Evolutionary conservation across 2,113 vertebrate species (phyloP), one percentile per base, ranked within the genome.

Genomic region (Sinocyclocheilus anshuiensis): DNA sequence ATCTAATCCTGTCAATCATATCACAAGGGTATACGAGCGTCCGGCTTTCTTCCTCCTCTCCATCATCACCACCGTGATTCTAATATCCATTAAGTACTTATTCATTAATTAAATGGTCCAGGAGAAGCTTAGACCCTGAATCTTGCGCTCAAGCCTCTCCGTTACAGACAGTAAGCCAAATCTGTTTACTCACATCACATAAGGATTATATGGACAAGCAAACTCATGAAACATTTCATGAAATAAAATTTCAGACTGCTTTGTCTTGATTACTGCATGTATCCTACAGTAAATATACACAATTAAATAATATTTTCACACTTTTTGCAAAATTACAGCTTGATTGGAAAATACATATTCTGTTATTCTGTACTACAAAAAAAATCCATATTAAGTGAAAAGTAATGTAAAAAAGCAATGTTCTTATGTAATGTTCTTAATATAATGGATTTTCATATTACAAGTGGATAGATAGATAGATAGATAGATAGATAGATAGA

Each of bases 1-100:
- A 57, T 36, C 18, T 79, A 59, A 79, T 79, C 53, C 77, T 79
- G 77, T 79, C 77, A 79, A 57, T 79, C 77, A 79, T 79, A 79
- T 79, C 77, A 79, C 50, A 59, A 57, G 77, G 39, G 26, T 78
- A 36, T 57, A 78, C 20, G 50, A 78, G 29, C 53, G 36, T 79
- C 77, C 53, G 53, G 50, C 29, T 57, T 59, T n/a, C 45, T 45
- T 48, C 75, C 75, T 45, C 74, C 74, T 48, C 76, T 15, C 48
- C 48, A 53, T 53, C 48, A n/a, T 59, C 77, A 59, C 53, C 29
- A 59, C 53, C 29, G 77, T 36, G 57, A 79, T 79, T 79, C 77
- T 36, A 79, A 79, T 79, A 79, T 79, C 77, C 77, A 79, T 79
- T 79, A 79, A 79, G 77, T 79, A 59, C 77, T 36, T 79, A 79